Evolutionary conservation across 2,888 invertebrate genomes (phyloP), one percentile per base, ranked within the genome.

Genomic region (Autographa gamma): DNA sequence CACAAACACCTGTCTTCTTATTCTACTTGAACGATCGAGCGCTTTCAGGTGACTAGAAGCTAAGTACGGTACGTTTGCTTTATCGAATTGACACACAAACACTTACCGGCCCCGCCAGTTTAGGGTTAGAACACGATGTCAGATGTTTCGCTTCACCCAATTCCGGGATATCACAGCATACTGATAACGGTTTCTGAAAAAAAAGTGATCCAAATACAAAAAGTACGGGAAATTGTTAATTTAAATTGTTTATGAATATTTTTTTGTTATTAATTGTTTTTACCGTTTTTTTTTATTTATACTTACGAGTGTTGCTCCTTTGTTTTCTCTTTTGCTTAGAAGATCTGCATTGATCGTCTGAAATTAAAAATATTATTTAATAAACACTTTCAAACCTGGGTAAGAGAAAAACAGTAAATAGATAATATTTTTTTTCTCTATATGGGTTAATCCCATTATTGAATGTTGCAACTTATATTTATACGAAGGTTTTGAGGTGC

Each of bases 111-210:
- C 93, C 95, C 6, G 86, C 77, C 25, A 88, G 66, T 72, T 92
- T 93, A 7, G 91, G 92, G 48, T 90, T 89, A 0, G 94, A 93
- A 69, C 95, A 95, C 71, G 92, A 91, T 0, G 77, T 62, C 16
- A 95, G 76, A 48, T 87, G 89, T 63, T 92, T 90, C 0, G 84
- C 54, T n/a, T 92, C 90, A 3, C 94, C 95, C 11, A 95, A 68
- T 71, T 95, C 95, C 16, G 95, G 95, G 56, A 95, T 95, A 69
- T 95, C 93, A 71, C 95, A 95, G 77, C 95, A 95, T 16, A 91
- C 90, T 66, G 95, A 95, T 74, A 95, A 85, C 0, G 95, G 95
- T 91, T 95, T 95, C 95, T 95, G 87, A 60, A 90, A 60, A 60
- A 56, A 63, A 19, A 19, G 3, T 25, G 0, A 9, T 19, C 4